Base-by-base conservation (phyloP, 1,140 invertebrate genomes). In the Psix sp. region DNA sequence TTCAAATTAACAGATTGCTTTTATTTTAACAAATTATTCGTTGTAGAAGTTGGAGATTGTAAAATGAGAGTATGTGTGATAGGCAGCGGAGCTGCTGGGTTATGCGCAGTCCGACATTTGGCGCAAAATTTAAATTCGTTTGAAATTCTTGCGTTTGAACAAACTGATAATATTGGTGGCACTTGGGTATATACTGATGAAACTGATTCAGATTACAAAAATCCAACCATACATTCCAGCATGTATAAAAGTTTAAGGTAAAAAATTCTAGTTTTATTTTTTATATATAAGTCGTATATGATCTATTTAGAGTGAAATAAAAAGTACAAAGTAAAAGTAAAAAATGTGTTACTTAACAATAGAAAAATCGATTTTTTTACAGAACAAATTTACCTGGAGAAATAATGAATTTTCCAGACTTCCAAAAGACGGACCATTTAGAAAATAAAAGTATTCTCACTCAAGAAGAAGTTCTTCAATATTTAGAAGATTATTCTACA, bases 321-420 rank as follows among this genome's bases (percentile, higher is more conserved):
- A 24, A 24, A 24, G 21, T 24, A 24, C 3, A 24, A 24, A 24
- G 21, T 4, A 24, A 24, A 24, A 24, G 21, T 4, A 4, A 24
- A 24, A 24, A 24, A 24, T 24, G 21, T 24, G 7, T 4, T 7
- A 24, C 29, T 14, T 6, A n/a, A n/a, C 16, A 36, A 66, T 43
- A 29, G 49, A 26, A 42, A 26, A 35, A 40, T 29, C 18, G 14
- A 14, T 35, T 13, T 65, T 43, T 26, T 72, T 68, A 29, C 17
- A 94, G 93, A 77, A 94, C 93, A 3, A 94, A 94, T 88, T 82
- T 94, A 15, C 93, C 93, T 1, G 92, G 91, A 76, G 91, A 93
- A 85, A 84, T 93, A 17, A 95, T 95, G 93, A 89, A 89, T 42
- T 94, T 91, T 80, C 90, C 91, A n/a, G 92, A 92, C 80, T 93